Evolutionary conservation across 1,140 invertebrate genomes (phyloP).

Genomic region (Drosophila melanogaster): Release_6_plus_ISO1_MT NC_004354.4:18499501-18500000

Average conservation of each 20-base stretch:
- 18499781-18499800: conserved; percentile 41
- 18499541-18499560: neutral
- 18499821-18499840: conserved; percentile 58
- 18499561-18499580: conserved; percentile 1
- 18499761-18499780: conserved; percentile 16
- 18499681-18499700: neutral
- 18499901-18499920: neutral
- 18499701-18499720: neutral
- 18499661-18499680: conserved; percentile 49
- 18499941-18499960: neutral
- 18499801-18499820: conserved; percentile 58
- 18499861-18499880: conserved; percentile 48
- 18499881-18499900: neutral
- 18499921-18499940: neutral
- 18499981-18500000: neutral
- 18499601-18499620: conserved; percentile 46
- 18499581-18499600: conserved; percentile 33
- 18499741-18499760: conserved; percentile 10
- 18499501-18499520: conserved; percentile 54
- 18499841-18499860: conserved; percentile 34
- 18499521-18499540: conserved; percentile 2
- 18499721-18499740: no score
- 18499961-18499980: neutral
- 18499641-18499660: conserved; percentile 62
- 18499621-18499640: conserved; percentile 49